phyloP scores from a whole-genome alignment of 2,113 vertebrate species.

The Steatornis caripensis region DNA sequence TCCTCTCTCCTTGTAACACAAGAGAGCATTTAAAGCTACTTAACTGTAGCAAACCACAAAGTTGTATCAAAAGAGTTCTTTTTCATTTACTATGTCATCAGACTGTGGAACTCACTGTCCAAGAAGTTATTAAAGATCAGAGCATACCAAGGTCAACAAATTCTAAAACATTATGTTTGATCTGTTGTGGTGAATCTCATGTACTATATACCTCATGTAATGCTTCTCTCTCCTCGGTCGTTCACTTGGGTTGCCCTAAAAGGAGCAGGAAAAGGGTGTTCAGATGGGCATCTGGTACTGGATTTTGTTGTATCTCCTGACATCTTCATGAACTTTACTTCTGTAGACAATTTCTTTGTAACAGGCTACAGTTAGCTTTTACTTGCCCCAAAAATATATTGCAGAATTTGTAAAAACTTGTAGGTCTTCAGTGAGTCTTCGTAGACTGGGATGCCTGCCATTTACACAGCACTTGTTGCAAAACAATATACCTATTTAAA shows the following conservation, averaged over 20 bases:
- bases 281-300: neutral
- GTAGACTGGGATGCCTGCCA: neutral
- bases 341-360: neutral
- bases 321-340: neutral
- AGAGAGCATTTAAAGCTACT: neutral
- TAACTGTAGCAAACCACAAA: neutral
- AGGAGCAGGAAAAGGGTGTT: neutral
- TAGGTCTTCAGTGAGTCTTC: neutral
- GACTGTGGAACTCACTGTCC: neutral
- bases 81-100: neutral
- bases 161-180: neutral
- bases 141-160: neutral
- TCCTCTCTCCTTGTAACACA: neutral
- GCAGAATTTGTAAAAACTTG: neutral
- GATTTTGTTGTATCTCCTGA: neutral
- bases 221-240: neutral
- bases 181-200: neutral
- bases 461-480: neutral
- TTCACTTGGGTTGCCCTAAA: neutral
- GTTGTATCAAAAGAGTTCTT: neutral
- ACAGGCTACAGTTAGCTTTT: neutral
- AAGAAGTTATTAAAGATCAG: neutral
- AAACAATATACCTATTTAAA: neutral
- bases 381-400: neutral
- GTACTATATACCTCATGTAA: accelerated